Percentiles rank a stretch among this genome's conserved stretches.
Evolutionary conservation across 2,113 vertebrate genomes (phyloP).

Genomic region (Pampusana beccarii): DNA sequence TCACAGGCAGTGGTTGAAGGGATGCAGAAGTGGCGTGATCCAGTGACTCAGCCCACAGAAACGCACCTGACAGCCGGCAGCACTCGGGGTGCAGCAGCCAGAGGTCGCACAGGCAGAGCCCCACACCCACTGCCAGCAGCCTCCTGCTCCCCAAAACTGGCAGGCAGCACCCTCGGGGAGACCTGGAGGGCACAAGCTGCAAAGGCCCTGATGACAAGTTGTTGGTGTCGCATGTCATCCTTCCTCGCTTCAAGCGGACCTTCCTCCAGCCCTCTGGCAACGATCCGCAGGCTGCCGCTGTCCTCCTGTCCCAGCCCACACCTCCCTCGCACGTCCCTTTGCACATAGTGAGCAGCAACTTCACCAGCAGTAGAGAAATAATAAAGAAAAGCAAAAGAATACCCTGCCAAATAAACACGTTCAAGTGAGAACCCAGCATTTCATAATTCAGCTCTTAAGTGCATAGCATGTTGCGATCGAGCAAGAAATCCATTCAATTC

Average conservation of each 20-base stretch:
- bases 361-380: background rate
- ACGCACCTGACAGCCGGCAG: accelerated
- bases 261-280: background rate
- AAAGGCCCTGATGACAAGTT: background rate
- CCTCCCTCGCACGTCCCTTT: background rate
- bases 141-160: background rate
- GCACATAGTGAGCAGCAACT: accelerated
- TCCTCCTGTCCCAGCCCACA: background rate
- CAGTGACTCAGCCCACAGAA: background rate
- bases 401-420: background rate
- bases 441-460: background rate
- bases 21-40: background rate
- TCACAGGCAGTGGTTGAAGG: background rate
- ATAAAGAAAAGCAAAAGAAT: background rate
- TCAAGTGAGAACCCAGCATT: background rate
- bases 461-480: background rate
- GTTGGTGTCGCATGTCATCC: accelerated
- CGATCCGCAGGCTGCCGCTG: background rate
- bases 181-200: background rate
- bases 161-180: background rate
- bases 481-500: background rate
- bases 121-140: background rate
- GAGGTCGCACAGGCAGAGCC: background rate
- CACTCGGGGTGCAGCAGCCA: background rate
- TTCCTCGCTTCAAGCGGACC: background rate